These are phyloP conservation scores for Callipepla californica DNA, from an alignment of 2,113 vertebrate genomes.

Conservation along the genomic window DNA sequence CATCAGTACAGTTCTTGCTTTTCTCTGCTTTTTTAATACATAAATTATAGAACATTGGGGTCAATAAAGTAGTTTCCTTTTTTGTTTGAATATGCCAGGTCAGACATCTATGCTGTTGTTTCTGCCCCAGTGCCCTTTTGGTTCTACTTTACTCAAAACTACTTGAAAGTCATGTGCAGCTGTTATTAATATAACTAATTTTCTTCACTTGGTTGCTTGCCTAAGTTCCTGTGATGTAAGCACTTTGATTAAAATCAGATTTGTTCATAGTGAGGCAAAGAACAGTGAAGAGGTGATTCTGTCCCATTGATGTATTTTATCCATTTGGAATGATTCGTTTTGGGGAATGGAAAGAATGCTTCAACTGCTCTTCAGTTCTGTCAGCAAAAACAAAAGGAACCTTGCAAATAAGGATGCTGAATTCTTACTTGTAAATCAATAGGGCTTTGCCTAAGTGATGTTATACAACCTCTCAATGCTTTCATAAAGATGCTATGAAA, in stretches of 20 bases:
- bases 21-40: neutral
- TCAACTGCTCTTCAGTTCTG: slow-evolving; percentile 7
- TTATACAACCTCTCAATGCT: neutral
- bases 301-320: neutral
- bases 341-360: neutral
- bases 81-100: slow-evolving; percentile 12
- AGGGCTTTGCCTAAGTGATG: slow-evolving; percentile 16
- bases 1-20: neutral
- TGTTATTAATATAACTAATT: slow-evolving; percentile 53
- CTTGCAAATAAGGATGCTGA: neutral
- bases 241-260: slow-evolving; percentile 57
- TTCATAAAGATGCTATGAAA: neutral
- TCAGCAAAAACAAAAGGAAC: slow-evolving; percentile 17
- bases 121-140: neutral
- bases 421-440: neutral
- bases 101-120: slow-evolving; percentile 10
- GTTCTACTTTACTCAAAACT: slow-evolving; percentile 10
- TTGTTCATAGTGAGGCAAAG: slow-evolving; percentile 19
- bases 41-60: neutral
- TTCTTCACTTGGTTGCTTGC: slow-evolving; percentile 50
- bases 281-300: neutral
- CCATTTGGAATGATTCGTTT: slow-evolving; percentile 24
- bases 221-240: slow-evolving; percentile 20
- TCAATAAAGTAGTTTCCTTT: slow-evolving; percentile 10
- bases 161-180: slow-evolving; percentile 15